Evolutionary conservation across 1,140 invertebrate genomes (phyloP), one percentile per base, ranked within the genome.

Genomic region (Samia ricini): DNA sequence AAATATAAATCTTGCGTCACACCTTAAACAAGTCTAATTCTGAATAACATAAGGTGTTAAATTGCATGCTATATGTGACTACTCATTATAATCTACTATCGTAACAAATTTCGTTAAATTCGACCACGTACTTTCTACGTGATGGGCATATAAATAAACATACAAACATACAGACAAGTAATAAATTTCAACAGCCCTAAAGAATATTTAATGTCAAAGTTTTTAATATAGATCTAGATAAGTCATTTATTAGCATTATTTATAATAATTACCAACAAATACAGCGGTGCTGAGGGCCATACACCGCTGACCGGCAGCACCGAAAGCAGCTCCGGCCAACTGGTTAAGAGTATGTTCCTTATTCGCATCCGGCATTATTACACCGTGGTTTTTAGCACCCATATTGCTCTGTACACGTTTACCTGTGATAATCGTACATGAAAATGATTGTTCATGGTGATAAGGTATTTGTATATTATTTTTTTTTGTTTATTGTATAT

Each of bases 311-410:
- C 96, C 96, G 50, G 96, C 96, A 1, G 96, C 96, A 0, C 99
- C 99, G 91, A 99, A 99, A 0, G 98, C 98, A 24, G 99, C 98
- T 0, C 99, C 99, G 23, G 96, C 94, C 48, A 99, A 91, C 82
- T 98, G 96, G 68, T 99, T 99, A 1, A 99, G 90, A 0, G 98
- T 98, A 76, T 97, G 95, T 81, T 99, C 98, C 89, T 99, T 99
- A 85, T 99, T 99, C 12, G 98, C 98, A 91, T 99, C 99, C 18
- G 98, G 95, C 93, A 99, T 93, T 36, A 99, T 94, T 6, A 99
- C 94, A 60, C 98, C 98, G 86, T 99, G 99, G 88, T 99, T 99
- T 91, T 99, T 99, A 1, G 99, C 99, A 20, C 98, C 98, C 97
- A 99, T 98, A 84, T 99, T 99, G 54, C 96, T 97, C 89, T 99